Percentiles rank a stretch among this genome's conserved stretches.
These are phyloP conservation scores for Metalampra italica DNA, from an alignment of 2,888 invertebrate genomes.

Conservation along the genomic window DNA sequence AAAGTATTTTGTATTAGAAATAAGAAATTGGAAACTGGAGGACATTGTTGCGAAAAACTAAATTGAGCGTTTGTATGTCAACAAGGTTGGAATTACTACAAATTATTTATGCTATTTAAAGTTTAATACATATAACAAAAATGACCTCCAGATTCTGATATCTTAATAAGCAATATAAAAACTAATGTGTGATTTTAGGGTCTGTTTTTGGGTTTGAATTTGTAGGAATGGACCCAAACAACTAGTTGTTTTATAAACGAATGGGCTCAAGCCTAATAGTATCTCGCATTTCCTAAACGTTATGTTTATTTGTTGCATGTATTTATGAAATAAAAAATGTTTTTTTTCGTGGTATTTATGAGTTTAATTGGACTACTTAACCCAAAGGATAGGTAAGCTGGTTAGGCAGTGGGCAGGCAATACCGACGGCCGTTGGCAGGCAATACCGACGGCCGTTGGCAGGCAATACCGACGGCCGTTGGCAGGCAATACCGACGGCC, in stretches of 20 bases:
- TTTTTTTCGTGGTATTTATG: constrained; percentile 4
- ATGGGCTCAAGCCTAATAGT: background rate
- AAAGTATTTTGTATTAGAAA: constrained; percentile 36
- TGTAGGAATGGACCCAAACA: constrained; percentile 8
- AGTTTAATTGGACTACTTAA: background rate
- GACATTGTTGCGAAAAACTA: too few species aligned
- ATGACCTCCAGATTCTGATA: too few species aligned
- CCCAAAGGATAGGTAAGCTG: too few species aligned
- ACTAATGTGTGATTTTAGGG: constrained; percentile 29
- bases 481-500: too few species aligned
- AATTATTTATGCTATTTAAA: too few species aligned
- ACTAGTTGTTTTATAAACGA: constrained; percentile 1
- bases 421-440: too few species aligned
- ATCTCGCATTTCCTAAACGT: constrained; percentile 37
- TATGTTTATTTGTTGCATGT: constrained; percentile 44
- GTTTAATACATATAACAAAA: too few species aligned
- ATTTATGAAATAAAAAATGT: constrained; percentile 40
- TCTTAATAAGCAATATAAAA: background rate
- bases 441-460: too few species aligned
- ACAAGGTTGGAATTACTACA: too few species aligned
- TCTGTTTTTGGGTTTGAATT: constrained; percentile 14
- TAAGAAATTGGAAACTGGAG: constrained; percentile 6
- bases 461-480: too few species aligned
- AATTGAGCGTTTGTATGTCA: too few species aligned
- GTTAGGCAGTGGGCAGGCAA: too few species aligned